A percentile compares a stretch with the other conserved stretches of the same genome.
Evolutionary conservation across 1,140 invertebrate species (phyloP).

Genomic region (Meteorus sp.): DNA sequence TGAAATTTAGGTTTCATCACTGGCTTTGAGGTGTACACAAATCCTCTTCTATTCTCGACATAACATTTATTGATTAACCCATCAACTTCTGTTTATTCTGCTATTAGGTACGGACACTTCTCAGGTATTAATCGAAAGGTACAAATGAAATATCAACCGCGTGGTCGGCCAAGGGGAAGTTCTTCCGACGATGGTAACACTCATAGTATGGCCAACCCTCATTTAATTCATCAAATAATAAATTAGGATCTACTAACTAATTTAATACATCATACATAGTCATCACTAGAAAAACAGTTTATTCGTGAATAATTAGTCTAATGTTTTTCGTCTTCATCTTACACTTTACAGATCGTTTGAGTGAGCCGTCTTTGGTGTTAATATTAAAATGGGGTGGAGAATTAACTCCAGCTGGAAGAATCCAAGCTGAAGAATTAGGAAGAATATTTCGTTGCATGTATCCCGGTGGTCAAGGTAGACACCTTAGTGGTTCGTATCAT

Average conservation of each 20-base stretch:
- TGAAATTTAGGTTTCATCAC: too few species aligned
- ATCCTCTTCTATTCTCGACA: too few species aligned
- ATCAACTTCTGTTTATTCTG: background rate
- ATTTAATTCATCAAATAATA: too few species aligned
- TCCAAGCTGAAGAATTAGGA: conserved; percentile 97
- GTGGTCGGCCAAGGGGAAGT: conserved; percentile 87
- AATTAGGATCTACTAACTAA: too few species aligned
- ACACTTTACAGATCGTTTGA: conserved; percentile 77
- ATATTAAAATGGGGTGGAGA: conserved; percentile 99
- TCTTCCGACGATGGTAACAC: conserved; percentile 92
- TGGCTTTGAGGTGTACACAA: too few species aligned
- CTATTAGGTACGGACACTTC: conserved; percentile 95
- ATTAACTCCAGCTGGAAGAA: conserved; percentile 94
- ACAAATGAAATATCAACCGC: conserved; percentile 98
- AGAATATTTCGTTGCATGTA: conserved; percentile 99
- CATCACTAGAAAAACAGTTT: too few species aligned
- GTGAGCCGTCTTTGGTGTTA: conserved; percentile 87
- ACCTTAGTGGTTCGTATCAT: conserved; percentile 71
- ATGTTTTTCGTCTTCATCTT: background rate
- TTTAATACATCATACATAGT: too few species aligned
- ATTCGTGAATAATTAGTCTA: too few species aligned
- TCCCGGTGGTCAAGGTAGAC: conserved; percentile 85
- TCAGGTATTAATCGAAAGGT: conserved; percentile 99
- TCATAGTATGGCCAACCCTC: conserved; percentile 44
- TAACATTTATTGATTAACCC: background rate